Conservation (phyloP, 2,888 invertebrate species). For the Anagyrus pseudococci region DNA sequence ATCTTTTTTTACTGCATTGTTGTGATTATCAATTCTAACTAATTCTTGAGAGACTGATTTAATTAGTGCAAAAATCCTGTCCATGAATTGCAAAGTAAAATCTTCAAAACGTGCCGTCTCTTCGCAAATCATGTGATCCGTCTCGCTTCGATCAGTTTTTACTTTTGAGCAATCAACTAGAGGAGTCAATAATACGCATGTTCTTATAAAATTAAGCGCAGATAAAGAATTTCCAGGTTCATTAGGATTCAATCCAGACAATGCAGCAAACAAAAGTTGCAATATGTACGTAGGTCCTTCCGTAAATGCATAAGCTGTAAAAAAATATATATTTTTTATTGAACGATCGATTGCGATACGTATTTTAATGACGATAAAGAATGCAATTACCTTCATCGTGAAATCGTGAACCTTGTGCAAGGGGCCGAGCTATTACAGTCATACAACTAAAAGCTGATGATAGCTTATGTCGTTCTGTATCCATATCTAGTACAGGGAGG, state of each 20-base stretch:
- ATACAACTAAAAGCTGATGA: constrained; percentile 76
- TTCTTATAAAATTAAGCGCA: constrained; percentile 80
- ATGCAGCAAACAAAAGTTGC: constrained; percentile 78
- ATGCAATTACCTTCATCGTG: constrained; percentile 48
- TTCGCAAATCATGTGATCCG: constrained; percentile 77
- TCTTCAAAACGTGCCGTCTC: constrained; percentile 88
- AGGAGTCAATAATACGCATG: constrained; percentile 79
- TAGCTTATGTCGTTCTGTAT: constrained; percentile 87
- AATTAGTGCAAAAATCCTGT: constrained; percentile 75
- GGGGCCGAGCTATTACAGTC: constrained; percentile 72
- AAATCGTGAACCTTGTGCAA: constrained; percentile 64
- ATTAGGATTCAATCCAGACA: constrained; percentile 91
- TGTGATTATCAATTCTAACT: constrained; percentile 68
- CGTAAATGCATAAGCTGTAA: constrained; percentile 65
- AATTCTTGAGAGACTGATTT: constrained; percentile 76
- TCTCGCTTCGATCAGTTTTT: constrained; percentile 74
- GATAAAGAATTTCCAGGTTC: constrained; percentile 79
- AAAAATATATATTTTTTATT: constrained; percentile 30
- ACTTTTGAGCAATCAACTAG: constrained; percentile 85
- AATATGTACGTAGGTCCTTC: constrained; percentile 84
- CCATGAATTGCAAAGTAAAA: constrained; percentile 85
- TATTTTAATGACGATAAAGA: neutral
- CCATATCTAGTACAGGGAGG: constrained; percentile 79
- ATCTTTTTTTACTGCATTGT: neutral
- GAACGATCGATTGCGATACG: neutral